A percentile compares a stretch with the other conserved stretches of the same genome.
phyloP scores from a whole-genome alignment of 2,113 vertebrate species.

The Ophthalmotilapia sp. region DNA sequence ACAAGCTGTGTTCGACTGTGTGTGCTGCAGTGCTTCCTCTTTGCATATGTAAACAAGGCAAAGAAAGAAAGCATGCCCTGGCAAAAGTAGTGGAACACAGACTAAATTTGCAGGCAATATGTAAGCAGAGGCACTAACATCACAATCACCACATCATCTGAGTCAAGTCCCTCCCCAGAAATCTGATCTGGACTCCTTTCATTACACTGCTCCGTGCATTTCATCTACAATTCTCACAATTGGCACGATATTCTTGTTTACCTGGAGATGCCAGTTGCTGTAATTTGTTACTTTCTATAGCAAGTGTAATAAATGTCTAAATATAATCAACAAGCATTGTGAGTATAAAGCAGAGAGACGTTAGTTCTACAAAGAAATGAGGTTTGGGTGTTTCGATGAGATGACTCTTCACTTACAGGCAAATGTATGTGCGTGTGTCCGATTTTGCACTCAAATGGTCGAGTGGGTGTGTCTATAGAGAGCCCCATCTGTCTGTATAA shows the following conservation, averaged over 20 bases:
- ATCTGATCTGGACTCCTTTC: background rate
- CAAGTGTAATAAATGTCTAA: background rate
- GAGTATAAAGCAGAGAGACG: background rate
- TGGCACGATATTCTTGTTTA: background rate
- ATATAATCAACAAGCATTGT: background rate
- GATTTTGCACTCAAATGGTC: background rate
- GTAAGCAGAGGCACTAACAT: background rate
- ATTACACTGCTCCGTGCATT: background rate
- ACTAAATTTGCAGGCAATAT: background rate
- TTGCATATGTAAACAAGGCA: background rate
- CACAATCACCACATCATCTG: background rate
- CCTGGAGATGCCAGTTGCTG: background rate
- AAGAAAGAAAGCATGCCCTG: background rate
- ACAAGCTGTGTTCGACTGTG: background rate
- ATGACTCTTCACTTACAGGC: background rate
- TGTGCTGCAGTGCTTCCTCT: background rate
- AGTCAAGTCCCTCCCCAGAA: background rate
- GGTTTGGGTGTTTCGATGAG: background rate
- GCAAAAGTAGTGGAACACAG: background rate
- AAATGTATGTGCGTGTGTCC: background rate
- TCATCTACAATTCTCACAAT: background rate
- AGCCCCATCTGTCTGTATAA: conserved; percentile 45
- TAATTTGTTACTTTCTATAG: background rate
- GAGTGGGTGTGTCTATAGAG: background rate
- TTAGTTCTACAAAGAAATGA: background rate